Evolutionary conservation across 1,140 invertebrate species (phyloP), one percentile per base, ranked within the genome.

Genomic region (Listronotus bonariensis): DNA sequence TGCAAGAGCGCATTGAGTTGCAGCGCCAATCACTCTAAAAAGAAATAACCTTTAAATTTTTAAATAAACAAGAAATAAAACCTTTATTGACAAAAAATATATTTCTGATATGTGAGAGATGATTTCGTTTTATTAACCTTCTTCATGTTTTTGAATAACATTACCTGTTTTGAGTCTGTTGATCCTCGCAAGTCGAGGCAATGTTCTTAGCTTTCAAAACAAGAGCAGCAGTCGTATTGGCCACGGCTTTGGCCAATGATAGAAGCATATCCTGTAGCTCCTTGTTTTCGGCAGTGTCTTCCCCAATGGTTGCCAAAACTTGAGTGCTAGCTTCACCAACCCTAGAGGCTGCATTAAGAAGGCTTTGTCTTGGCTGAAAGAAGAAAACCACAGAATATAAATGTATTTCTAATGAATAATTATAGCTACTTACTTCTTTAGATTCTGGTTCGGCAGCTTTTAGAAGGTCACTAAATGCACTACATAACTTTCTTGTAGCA

Each of bases 311-410:
- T 64, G 91, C 88, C n/a, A 99, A 84, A 0, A 99, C 92, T 75
- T 92, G 89, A 42, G 95, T 92, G 40, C 94, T 97, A 0, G 96
- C 95, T 78, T 99, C 96, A 4, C 97, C 97, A 20, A 99, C 95
- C 55, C 91, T 87, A 18, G 92, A 93, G 0, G 97, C 97, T 7
- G 97, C 96, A 76, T 93, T 92, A 12, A 99, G 83, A 6, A 99
- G 81, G 77, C 89, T 96, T 79, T 98, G 95, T 18, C 95, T 85
- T 0, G 95, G 92, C 69, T 74, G 32, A 87, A 67, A 65, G 15
- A 64, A 18, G 51, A 62, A 56, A 63, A 15, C 11, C 65, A 67
- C 42, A 40, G 52, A 26, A 40, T 26, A 52, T 49, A 51, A 11
- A 10, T 48, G 0, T 38, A 11, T 52, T 17, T 26, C 42, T 11